Base-by-base conservation (phyloP, 2,113 vertebrate species). In the Numida meleagris region DNA sequence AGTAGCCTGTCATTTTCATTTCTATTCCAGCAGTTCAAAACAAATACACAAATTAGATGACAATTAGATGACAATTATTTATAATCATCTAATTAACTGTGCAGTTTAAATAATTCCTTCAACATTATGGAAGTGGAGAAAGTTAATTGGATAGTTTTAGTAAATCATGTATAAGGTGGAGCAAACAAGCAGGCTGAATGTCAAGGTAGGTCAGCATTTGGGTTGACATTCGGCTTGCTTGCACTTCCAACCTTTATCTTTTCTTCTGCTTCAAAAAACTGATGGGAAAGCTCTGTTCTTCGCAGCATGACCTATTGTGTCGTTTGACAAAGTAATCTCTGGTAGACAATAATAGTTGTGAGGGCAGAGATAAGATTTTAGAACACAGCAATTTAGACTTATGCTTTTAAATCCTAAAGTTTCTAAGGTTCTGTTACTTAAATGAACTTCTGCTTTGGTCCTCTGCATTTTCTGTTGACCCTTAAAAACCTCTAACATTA, bases 11-110 rank as follows among this genome's bases (percentile, higher is more conserved):
- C 0, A 10, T 66, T 94, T 83, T 88, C 5, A 67, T 90, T 86
- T 83, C 55, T 83, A 50, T 12, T 88, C 21, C 27, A 71, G 67
- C 31, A 82, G 55, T 50, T 91, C n/a, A 73, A 88, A 89, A 58
- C 21, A 82, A 82, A 65, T 27, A 21, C 14, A 25, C 25, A 24
- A 50, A 25, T 50, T 50, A 50, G 24, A 48, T 48, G 46, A 24
- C 21, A 78, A 55, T 72, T 82, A 57, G 23, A 48, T 77, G 12
- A 36, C 10, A 61, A 12, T 50, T 82, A 48, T 76, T 95, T 48
- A 43, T 68, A 71, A 51, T 43, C 62, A 88, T 19, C 33, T 84
- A 53, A 51, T 67, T 82, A 78, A 14, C 59, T 89, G n/a, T 91
- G 63, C 42, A 33, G 18, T 27, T 45, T 79, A 53, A 77, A 86